Percentiles rank a stretch among this genome's conserved stretches.
Evolutionary conservation across 1,140 invertebrate genomes (phyloP).

Genomic region (Neodiprion fabricii): DNA sequence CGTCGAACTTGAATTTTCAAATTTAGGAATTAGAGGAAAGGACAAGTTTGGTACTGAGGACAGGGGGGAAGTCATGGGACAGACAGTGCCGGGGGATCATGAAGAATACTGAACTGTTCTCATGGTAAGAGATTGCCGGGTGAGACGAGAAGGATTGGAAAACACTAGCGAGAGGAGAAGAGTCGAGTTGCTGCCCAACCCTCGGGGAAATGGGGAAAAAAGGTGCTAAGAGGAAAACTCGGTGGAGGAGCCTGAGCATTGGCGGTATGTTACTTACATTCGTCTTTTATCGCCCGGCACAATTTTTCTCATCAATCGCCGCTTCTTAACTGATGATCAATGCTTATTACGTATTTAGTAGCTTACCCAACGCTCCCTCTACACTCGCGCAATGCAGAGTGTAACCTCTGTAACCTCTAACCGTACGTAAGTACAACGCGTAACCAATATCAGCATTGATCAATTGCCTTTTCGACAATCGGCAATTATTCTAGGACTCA

Average conservation of each 20-base stretch:
- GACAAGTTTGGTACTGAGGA: constrained; percentile 29
- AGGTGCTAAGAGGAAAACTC: constrained; percentile 60
- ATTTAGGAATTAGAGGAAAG: neutral
- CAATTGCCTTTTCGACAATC: too few species aligned
- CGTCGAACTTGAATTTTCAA: too few species aligned
- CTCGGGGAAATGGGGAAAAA: constrained; percentile 58
- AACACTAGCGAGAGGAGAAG: constrained; percentile 13
- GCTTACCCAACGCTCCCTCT: neutral
- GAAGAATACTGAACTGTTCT: neutral
- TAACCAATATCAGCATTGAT: too few species aligned
- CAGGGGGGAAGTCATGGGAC: neutral
- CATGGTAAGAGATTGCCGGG: neutral
- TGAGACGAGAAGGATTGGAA: constrained; percentile 23
- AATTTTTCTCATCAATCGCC: constrained; percentile 13
- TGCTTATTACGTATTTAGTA: too few species aligned
- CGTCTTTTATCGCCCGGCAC: constrained; percentile 9
- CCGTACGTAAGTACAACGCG: neutral
- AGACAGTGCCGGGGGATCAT: neutral
- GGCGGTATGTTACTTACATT: constrained; percentile 51
- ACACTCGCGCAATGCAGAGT: neutral
- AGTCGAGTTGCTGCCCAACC: constrained; percentile 9
- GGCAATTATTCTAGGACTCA: too few species aligned
- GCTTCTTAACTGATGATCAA: too few species aligned
- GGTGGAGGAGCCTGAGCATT: constrained; percentile 61
- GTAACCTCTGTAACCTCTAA: constrained; percentile 5